Evolutionary conservation across 2,888 invertebrate genomes (phyloP), one percentile per base, ranked within the genome.

Genomic region (Diabrotica balteata): DNA sequence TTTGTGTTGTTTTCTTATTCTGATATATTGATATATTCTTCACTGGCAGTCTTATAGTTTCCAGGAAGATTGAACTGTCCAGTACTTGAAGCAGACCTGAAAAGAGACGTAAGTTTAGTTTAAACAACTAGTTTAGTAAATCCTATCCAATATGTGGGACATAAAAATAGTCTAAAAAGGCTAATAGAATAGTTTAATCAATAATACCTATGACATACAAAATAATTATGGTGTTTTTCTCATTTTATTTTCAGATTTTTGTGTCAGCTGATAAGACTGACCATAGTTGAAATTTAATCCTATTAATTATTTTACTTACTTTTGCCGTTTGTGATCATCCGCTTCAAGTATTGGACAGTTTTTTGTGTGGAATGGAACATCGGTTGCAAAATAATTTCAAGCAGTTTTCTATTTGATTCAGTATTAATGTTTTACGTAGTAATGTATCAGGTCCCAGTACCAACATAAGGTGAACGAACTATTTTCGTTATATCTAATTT

Each of bases 11-110:
- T 63, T 17, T 45, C 44, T 17, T 44, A 47, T 57, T 63, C 61
- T 65, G 59, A 51, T 57, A 59, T 45, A 63, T 57, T 59, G 68
- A 70, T 72, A 66, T 72, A 32, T 57, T 65, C 65, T 72, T 72
- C 76, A 80, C 83, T 82, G 86, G 75, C 86, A 83, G 82, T 86
- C 86, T 78, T 67, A 85, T 81, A 86, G 86, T 84, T 85, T 86
- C 84, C 85, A 86, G 81, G 85, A 85, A 66, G 57, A 65, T 57
- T 72, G 42, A 63, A 64, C 69, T 54, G 50, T 62, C 66, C 43
- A 86, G 85, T 59, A 70, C 63, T 55, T 57, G 53, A 62, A 71
- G 68, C 57, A 57, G 59, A 67, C 61, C 60, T 61, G 46, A 44
- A 57, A 61, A 66, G 32, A 32, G 4, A 32, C 5, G 32, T 32